A percentile compares a stretch with the other conserved stretches of the same genome.
These are phyloP conservation scores for Trachelus troglodyta DNA, from an alignment of 2,888 invertebrate genomes.

Conservation along the genomic window DNA sequence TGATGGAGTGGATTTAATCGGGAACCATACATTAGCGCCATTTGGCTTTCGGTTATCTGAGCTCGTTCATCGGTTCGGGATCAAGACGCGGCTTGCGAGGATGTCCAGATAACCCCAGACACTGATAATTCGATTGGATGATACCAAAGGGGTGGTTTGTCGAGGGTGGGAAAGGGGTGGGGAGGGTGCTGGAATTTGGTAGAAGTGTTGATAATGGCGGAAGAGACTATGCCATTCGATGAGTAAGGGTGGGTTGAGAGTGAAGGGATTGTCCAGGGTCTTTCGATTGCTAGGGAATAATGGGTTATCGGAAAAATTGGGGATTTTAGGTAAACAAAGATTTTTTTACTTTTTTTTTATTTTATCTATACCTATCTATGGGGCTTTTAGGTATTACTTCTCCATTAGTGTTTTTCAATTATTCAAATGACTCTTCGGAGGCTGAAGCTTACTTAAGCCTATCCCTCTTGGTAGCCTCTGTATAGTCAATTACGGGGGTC, in stretches of 20 bases:
- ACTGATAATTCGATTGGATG: not conserved
- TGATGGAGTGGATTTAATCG: conserved; percentile 20
- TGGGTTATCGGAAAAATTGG: not conserved
- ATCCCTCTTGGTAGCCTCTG: conserved; percentile 25
- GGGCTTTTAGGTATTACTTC: not conserved
- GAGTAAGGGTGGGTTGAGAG: not conserved
- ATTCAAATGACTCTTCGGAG: conserved; percentile 27
- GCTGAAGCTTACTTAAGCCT: conserved; percentile 28
- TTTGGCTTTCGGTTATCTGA: not conserved
- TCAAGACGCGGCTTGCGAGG: not conserved
- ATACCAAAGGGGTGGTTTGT: not conserved
- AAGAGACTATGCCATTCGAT: not conserved
- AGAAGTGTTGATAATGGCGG: not conserved
- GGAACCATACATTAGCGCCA: conserved; percentile 10
- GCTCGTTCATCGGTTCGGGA: not conserved
- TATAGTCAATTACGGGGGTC: not conserved
- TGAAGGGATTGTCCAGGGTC: not conserved
- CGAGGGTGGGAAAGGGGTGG: too few species aligned
- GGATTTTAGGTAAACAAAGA: not conserved
- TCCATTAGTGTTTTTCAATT: conserved; percentile 27
- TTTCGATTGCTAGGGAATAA: not conserved
- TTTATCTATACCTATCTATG: not conserved
- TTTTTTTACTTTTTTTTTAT: not conserved
- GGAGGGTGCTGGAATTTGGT: not conserved
- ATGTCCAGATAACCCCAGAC: not conserved